phyloP scores from a whole-genome alignment of 2,797 vertebrate species.

The Muraenolepis orangiensis region DNA sequence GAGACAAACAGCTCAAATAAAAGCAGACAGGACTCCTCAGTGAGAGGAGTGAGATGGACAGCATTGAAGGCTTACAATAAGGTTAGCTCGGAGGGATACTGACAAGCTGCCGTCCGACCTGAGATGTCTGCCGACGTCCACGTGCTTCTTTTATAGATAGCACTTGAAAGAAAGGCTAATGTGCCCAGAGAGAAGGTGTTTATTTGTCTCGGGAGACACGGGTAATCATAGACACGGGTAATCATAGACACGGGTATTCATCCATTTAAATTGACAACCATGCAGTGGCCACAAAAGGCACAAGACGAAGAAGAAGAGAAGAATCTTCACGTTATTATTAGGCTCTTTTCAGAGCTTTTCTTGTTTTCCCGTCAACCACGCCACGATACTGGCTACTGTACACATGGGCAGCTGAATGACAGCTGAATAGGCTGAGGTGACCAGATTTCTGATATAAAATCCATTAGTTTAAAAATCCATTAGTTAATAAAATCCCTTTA shows the following conservation, averaged over 20 bases:
- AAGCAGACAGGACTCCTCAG: constrained; percentile 42
- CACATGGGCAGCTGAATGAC: neutral
- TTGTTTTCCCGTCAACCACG: neutral
- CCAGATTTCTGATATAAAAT: too few species aligned
- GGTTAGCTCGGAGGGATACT: constrained; percentile 34
- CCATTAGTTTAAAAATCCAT: too few species aligned
- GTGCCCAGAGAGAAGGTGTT: constrained; percentile 40
- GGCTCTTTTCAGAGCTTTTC: constrained; percentile 13
- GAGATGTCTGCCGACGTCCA: constrained; percentile 33
- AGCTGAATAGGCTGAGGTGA: neutral
- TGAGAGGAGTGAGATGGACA: constrained; percentile 50
- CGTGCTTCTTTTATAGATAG: constrained; percentile 57
- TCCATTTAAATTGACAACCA: constrained; percentile 59
- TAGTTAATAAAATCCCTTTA: too few species aligned
- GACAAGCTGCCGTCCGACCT: constrained; percentile 39
- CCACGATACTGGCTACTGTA: neutral
- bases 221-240: constrained; percentile 48
- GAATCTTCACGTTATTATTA: neutral
- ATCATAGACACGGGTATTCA: constrained; percentile 47
- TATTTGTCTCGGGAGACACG: constrained; percentile 52
- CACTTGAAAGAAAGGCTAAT: constrained; percentile 57
- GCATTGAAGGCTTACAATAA: constrained; percentile 46
- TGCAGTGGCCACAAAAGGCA: constrained; percentile 15
- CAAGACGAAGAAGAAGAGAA: neutral
- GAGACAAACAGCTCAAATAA: constrained; percentile 51